phyloP scores from a whole-genome alignment of 2,888 invertebrate genomes.

The Lasioglossum morio region DNA sequence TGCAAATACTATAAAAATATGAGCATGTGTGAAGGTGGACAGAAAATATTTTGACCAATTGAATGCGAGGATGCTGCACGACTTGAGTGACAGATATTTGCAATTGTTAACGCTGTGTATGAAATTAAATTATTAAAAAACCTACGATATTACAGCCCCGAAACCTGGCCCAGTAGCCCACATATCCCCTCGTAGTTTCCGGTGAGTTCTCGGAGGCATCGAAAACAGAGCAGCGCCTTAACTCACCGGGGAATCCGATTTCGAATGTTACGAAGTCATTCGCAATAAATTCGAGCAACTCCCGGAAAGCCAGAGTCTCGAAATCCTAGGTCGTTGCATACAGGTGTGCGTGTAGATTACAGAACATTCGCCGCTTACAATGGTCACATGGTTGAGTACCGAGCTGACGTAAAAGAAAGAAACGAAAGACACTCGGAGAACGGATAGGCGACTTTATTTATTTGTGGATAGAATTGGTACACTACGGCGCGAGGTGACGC shows the following conservation, averaged over 20 bases:
- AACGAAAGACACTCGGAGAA: background rate
- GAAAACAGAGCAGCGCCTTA: background rate
- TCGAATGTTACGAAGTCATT: slow-evolving; percentile 44
- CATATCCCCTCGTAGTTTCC: background rate
- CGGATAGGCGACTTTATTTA: slow-evolving; percentile 64
- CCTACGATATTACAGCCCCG: background rate
- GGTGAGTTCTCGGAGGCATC: background rate
- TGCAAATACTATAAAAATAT: no score
- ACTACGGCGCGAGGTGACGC: slow-evolving; percentile 29
- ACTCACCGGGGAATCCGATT: slow-evolving; percentile 41
- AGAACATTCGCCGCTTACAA: slow-evolving; percentile 13
- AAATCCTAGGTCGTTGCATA: slow-evolving; percentile 23
- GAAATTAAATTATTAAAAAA: background rate
- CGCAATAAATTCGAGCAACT: slow-evolving; percentile 44
- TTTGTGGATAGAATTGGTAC: slow-evolving; percentile 57
- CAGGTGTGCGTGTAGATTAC: slow-evolving; percentile 2
- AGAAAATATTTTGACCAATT: background rate
- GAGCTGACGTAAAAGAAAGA: background rate
- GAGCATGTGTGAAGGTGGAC: no score
- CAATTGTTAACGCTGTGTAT: background rate
- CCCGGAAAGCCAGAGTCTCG: slow-evolving; percentile 14
- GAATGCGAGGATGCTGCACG: background rate
- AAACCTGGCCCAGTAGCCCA: background rate
- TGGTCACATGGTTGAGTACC: slow-evolving; percentile 17
- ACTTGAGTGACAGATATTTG: background rate